phyloP scores from a whole-genome alignment of 2,113 vertebrate species.

The Zapornia atra region DNA sequence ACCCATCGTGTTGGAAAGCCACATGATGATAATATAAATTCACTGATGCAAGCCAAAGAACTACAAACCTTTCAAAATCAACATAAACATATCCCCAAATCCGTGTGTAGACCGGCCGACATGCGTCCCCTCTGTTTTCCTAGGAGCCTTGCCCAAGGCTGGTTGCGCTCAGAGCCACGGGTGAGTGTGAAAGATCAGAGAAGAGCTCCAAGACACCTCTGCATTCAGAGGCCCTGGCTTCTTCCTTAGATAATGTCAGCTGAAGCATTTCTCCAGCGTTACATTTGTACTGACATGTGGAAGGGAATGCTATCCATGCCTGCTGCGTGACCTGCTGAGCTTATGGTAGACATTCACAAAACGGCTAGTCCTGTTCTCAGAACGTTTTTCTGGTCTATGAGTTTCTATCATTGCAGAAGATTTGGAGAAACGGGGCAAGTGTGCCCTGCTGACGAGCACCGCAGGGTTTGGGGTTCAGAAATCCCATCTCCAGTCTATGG shows the following conservation, averaged over 20 bases:
- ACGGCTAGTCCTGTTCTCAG: neutral
- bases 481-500: neutral
- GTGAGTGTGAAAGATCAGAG: slow-evolving; percentile 55
- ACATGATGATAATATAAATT: slow-evolving; percentile 70
- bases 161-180: slow-evolving; percentile 36
- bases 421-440: neutral
- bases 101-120: neutral
- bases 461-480: neutral
- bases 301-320: fast-evolving
- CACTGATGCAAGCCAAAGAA: slow-evolving; percentile 54
- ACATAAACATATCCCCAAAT: slow-evolving; percentile 49
- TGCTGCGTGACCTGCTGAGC: fast-evolving
- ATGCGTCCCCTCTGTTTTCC: slow-evolving; percentile 16
- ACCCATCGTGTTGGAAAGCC: slow-evolving; percentile 59
- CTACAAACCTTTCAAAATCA: slow-evolving; percentile 62
- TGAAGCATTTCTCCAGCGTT: fast-evolving
- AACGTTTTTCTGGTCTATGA: neutral
- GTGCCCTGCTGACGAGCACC: neutral
- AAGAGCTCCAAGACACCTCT: neutral
- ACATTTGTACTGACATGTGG: fast-evolving
- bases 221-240: neutral
- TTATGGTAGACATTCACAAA: neutral
- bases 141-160: slow-evolving; percentile 50
- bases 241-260: neutral
- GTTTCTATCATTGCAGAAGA: neutral